Conservation (phyloP, 1,140 invertebrate species). For the Sitodiplosis mosellana region DNA sequence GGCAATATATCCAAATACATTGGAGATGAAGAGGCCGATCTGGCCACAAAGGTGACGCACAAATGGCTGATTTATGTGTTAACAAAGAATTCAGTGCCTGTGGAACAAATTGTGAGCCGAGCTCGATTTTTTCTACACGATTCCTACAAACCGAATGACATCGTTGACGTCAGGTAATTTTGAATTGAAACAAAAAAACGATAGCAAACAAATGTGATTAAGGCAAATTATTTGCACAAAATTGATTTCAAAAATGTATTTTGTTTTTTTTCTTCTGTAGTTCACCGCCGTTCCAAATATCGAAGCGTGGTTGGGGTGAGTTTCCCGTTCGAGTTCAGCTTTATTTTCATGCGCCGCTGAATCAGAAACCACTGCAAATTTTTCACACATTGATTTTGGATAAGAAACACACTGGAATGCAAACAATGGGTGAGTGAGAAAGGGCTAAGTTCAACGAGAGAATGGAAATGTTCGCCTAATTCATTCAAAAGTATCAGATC, state of each 20-base stretch:
- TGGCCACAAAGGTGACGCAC: slow-evolving; percentile 52
- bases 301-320: slow-evolving; percentile 75
- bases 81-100: slow-evolving; percentile 32
- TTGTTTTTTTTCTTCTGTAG: too few relatives aligned
- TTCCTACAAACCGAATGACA: slow-evolving; percentile 74
- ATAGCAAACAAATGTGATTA: too few relatives aligned
- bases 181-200: too few relatives aligned
- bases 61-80: slow-evolving; percentile 78
- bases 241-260: neutral
- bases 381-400: slow-evolving; percentile 70
- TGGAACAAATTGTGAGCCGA: slow-evolving; percentile 48
- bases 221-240: too few relatives aligned
- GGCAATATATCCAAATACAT: slow-evolving; percentile 79
- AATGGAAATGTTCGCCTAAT: too few relatives aligned
- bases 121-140: slow-evolving; percentile 68
- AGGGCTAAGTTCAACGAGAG: too few relatives aligned
- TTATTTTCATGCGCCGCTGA: slow-evolving; percentile 45
- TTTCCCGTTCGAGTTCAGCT: slow-evolving; percentile 68
- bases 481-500: slow-evolving; percentile 3
- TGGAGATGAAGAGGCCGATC: slow-evolving; percentile 33
- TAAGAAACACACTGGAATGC: slow-evolving; percentile 65
- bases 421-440: slow-evolving; percentile 43
- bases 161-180: slow-evolving; percentile 53
- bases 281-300: slow-evolving; percentile 61
- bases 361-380: slow-evolving; percentile 62